phyloP scores from a whole-genome alignment of 2,797 vertebrate species.

The Craterocephalus amniculus region DNA sequence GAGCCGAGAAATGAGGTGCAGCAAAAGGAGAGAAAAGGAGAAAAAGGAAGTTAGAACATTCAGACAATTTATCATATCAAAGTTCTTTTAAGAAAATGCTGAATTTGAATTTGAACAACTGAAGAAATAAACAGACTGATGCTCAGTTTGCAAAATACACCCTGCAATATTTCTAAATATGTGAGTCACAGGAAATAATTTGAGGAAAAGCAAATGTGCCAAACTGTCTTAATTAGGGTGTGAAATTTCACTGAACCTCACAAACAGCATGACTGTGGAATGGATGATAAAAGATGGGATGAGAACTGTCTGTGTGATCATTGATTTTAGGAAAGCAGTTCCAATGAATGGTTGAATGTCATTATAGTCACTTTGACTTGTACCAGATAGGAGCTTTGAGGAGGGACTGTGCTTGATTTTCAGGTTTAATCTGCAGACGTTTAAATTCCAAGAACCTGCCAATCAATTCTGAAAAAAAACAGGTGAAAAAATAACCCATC shows the following conservation, averaged over 20 bases:
- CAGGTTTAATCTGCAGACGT: slow-evolving; percentile 25
- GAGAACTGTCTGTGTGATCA: background rate
- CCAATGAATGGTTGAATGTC: background rate
- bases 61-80: background rate
- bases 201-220: background rate
- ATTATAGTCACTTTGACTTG: background rate
- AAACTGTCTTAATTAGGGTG: slow-evolving; percentile 9
- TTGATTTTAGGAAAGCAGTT: background rate
- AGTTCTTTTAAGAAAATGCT: background rate
- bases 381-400: background rate
- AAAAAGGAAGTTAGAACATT: slow-evolving; percentile 18
- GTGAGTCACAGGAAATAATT: slow-evolving; percentile 24
- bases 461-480: slow-evolving; percentile 40
- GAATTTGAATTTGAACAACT: slow-evolving; percentile 5
- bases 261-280: background rate
- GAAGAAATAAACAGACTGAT: background rate
- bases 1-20: slow-evolving; percentile 12
- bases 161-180: slow-evolving; percentile 13
- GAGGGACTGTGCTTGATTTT: slow-evolving; percentile 11
- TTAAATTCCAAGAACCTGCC: slow-evolving; percentile 41
- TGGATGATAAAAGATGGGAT: slow-evolving; percentile 20
- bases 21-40: background rate
- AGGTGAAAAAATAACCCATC: slow-evolving; percentile 48
- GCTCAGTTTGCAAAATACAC: slow-evolving; percentile 17
- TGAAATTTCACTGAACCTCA: background rate